Percentiles rank a stretch among this genome's conserved stretches.
These are phyloP conservation scores for Microtus pennsylvanicus DNA, from an alignment of 2,113 vertebrate species.

Conservation along the genomic window DNA sequence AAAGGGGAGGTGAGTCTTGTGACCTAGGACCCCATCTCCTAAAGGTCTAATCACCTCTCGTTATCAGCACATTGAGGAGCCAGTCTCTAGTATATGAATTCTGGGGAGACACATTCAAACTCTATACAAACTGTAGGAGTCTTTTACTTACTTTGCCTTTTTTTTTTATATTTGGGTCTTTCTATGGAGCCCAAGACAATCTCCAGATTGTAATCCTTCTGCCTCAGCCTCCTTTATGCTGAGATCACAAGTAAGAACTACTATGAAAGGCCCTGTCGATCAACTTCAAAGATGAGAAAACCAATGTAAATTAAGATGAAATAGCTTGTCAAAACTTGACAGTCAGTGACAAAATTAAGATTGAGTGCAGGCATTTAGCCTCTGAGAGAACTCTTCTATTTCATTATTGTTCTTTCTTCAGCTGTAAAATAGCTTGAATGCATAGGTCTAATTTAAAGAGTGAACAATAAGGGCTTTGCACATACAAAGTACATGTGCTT, in stretches of 20 bases:
- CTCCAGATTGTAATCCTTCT: neutral
- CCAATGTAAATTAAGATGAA: neutral
- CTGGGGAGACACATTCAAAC: neutral
- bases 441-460: neutral
- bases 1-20: neutral
- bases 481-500: neutral
- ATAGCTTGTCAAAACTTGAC: neutral
- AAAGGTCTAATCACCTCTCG: neutral
- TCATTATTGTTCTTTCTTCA: constrained; percentile 34
- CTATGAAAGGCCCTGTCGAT: neutral
- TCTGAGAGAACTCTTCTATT: neutral
- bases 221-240: neutral
- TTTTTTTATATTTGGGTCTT: neutral
- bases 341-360: neutral
- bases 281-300: constrained; percentile 22
- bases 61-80: neutral
- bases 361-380: neutral
- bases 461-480: constrained; percentile 5
- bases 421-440: neutral
- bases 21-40: neutral
- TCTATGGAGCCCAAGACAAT: neutral
- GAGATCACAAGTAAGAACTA: neutral
- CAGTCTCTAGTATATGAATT: neutral
- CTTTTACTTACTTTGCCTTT: neutral
- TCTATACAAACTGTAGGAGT: neutral